Base-by-base conservation (phyloP, 2,113 vertebrate genomes). In the Rissa tridactyla region DNA sequence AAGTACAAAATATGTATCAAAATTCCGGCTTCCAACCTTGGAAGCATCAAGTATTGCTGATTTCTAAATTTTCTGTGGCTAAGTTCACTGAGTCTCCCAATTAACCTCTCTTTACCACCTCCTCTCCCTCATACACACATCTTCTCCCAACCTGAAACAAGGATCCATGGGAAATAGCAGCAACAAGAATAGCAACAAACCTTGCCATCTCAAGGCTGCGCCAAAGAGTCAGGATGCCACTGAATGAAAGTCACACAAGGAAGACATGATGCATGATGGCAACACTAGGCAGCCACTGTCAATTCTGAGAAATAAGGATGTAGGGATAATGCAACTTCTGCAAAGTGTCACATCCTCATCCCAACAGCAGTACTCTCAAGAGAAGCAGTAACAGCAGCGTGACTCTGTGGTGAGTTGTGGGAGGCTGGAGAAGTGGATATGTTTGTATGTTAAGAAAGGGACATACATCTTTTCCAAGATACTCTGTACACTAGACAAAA, bases 191-290 rank as follows among this genome's bases (percentile, higher is more conserved):
- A 64, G 11, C 9, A 93, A n/a, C 7, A 1, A 42, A 65, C 61
- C 36, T 19, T 68, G 13, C 2, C 15, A 17, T 32, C 40, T 82
- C 19, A n/a, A 5, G 15, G 15, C 11, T 20, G 10, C 0, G 0
- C 36, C 20, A 25, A n/a, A 66, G 26, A 13, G 9, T 47, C 68
- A 60, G 29, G 4, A 55, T 61, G 11, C 19, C 38, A 19, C 25
- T 9, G 17, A 79, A 52, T 5, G 26, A 83, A 77, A 26, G 13
- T 1, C 29, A 61, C 17, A 29, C 6, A 52, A 69, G 32, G 17
- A 72, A 89, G 36, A 18, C 17, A 26, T 57, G 14, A 6, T 58
- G 13, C 22, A 11, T 26, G 26, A 57, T 20, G 23, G 15, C 32
- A 46, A 44, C 14, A 32, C 14, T 14, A 52, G 29, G 5, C 29